These are phyloP conservation scores for Procambarus virginalis DNA, from an alignment of 1,140 invertebrate species.

Conservation along the genomic window DNA sequence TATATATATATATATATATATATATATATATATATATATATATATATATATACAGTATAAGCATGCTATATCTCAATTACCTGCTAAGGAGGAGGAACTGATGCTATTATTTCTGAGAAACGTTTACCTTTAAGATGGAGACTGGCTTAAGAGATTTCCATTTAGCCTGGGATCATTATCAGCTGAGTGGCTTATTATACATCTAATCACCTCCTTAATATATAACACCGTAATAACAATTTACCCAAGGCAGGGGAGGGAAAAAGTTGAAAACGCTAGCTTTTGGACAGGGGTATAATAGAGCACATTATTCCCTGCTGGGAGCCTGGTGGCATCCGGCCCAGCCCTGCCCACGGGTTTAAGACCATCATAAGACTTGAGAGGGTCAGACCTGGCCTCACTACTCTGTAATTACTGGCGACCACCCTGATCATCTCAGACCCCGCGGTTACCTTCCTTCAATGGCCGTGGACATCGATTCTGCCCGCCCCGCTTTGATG, in stretches of 20 bases:
- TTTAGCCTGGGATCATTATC: conserved; percentile 13
- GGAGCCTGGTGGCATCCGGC: no score
- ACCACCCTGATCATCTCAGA: no score
- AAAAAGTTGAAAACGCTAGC: background rate
- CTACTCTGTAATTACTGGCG: background rate
- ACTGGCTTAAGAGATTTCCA: conserved; percentile 11
- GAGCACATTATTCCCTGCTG: background rate
- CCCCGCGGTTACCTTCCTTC: conserved; percentile 16
- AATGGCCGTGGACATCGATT: conserved; percentile 35
- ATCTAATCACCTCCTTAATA: conserved; percentile 3
- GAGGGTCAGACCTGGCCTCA: no score
- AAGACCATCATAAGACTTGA: no score
- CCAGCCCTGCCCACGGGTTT: no score
- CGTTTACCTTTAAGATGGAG: no score
- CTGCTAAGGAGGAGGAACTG: no score
- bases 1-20: background rate
- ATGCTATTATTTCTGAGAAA: no score
- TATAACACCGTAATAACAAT: conserved; percentile 17
- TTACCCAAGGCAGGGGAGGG: background rate
- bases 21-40: conserved; percentile 44
- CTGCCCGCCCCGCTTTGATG: conserved; percentile 17
- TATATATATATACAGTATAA: conserved; percentile 13
- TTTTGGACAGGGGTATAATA: no score
- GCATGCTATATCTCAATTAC: no score
- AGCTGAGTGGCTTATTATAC: conserved; percentile 36